Evolutionary conservation across 2,797 vertebrate species (phyloP), one percentile per base, ranked within the genome.

Genomic region (Allobates femoralis): DNA sequence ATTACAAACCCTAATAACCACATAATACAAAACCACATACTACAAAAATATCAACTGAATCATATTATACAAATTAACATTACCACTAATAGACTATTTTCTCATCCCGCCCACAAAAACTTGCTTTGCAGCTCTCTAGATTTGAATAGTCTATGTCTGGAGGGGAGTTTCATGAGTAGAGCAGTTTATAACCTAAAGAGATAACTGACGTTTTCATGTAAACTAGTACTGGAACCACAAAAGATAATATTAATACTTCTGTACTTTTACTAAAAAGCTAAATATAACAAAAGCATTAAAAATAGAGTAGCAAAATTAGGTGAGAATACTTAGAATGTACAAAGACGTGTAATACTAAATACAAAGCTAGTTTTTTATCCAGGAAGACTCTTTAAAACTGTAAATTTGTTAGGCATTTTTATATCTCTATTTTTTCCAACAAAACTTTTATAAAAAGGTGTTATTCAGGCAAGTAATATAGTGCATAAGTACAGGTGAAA

Each of bases 91-190:
- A 15, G 73, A 87, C 73, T 79, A 32, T 41, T 84, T 87, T 3
- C 60, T 19, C 26, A 23, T 3, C 56, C 78, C 75, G 0, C 34
- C 62, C 32, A 2, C 62, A 0, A 3, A 73, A 79, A 83, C 53
- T 74, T 0, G 62, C 84, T 62, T 60, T 8, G 6, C 73, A 64
- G 1, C 56, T 1, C 41, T 2, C 37, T 67, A 66, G 4, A 51
- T 87, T 87, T 87, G 46, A 87, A 87, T 87, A 87, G 80, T 84
- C 67, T 84, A 15, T 87, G 76, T 53, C 86, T 87, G 46, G 28
- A 80, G 82, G 86, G 53, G 32, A 60, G 19, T 79, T 11, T 73
- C 73, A 79, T 79, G 51, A 16, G 51, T 73, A 64, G 14, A 71
- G 56, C 86, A 30, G 86, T 87, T 87, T 84, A 79, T 80, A 74